Percentiles rank a stretch among this genome's conserved stretches.
Evolutionary conservation across 2,888 invertebrate genomes (phyloP).

Genomic region (Calliopum simillimum): DNA sequence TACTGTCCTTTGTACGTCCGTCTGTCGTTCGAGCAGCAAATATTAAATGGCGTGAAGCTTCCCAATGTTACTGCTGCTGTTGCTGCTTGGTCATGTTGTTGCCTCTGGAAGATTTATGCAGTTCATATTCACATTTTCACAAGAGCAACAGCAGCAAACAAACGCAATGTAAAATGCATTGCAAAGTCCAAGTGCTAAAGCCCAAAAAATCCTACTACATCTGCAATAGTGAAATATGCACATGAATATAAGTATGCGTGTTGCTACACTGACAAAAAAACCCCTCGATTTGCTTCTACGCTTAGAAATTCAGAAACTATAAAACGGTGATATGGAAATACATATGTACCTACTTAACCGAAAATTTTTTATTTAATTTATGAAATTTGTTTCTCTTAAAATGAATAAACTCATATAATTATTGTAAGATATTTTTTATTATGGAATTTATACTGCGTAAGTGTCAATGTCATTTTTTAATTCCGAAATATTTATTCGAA

Average conservation of each 20-base stretch:
- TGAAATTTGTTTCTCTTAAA: too few species aligned
- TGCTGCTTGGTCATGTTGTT: slow-evolving; percentile 47
- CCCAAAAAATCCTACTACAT: not conserved
- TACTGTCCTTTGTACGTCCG: not conserved
- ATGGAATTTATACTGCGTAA: too few species aligned
- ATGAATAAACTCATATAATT: too few species aligned
- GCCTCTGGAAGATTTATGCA: slow-evolving; percentile 63
- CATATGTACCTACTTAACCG: too few species aligned
- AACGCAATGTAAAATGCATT: slow-evolving; percentile 16
- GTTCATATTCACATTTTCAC: slow-evolving; percentile 64
- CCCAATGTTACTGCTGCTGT: not conserved
- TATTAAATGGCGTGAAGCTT: slow-evolving; percentile 33
- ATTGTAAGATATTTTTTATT: too few species aligned
- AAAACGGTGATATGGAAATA: too few species aligned
- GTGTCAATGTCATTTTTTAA: too few species aligned
- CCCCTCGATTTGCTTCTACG: too few species aligned
- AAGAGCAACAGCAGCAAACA: slow-evolving; percentile 48
- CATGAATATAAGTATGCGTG: not conserved
- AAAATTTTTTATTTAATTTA: too few species aligned
- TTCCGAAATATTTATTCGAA: too few species aligned
- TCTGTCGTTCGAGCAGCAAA: slow-evolving; percentile 17
- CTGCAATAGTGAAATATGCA: not conserved
- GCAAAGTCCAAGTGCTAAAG: too few species aligned
- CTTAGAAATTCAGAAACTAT: too few species aligned
- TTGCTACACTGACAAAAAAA: not conserved